Conservation (phyloP, 2,888 invertebrate genomes). For the Drosophila merina region DNA sequence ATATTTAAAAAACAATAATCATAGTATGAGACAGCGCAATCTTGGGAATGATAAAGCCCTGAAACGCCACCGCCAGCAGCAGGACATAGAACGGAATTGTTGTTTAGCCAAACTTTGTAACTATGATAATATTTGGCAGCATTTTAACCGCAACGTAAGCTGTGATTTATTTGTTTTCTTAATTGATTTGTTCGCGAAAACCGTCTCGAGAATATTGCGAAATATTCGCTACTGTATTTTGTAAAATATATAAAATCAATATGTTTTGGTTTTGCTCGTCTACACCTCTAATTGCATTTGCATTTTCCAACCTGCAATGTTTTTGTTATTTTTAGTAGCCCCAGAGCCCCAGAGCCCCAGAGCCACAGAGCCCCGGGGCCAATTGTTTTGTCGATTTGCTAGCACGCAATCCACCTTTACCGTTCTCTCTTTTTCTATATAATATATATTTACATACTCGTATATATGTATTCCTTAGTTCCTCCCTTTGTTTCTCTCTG, state of each 20-base stretch:
- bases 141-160: conserved; percentile 67
- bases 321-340: conserved; percentile 39
- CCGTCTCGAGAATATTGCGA: background rate
- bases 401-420: conserved; percentile 25
- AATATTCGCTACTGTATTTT: background rate
- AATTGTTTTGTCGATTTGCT: conserved; percentile 58
- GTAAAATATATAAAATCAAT: conserved; percentile 29
- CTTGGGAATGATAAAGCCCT: conserved; percentile 48
- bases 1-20: conserved; percentile 26
- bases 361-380: conserved; percentile 1
- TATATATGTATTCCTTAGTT: background rate
- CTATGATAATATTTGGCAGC: conserved; percentile 67
- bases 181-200: too few relatives aligned
- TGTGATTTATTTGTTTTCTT: too few relatives aligned
- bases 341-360: conserved; percentile 2
- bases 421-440: background rate
- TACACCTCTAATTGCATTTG: conserved; percentile 38
- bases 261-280: conserved; percentile 9
- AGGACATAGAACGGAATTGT: conserved; percentile 56
- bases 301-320: conserved; percentile 25
- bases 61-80: conserved; percentile 48
- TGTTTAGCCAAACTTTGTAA: conserved; percentile 63
- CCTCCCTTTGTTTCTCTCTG: conserved; percentile 10
- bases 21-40: conserved; percentile 71
- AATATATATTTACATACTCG: background rate